Percentiles rank a stretch among this genome's conserved stretches.
phyloP scores from a whole-genome alignment of 2,888 invertebrate genomes.

The Perizoma flavofasciatum region DNA sequence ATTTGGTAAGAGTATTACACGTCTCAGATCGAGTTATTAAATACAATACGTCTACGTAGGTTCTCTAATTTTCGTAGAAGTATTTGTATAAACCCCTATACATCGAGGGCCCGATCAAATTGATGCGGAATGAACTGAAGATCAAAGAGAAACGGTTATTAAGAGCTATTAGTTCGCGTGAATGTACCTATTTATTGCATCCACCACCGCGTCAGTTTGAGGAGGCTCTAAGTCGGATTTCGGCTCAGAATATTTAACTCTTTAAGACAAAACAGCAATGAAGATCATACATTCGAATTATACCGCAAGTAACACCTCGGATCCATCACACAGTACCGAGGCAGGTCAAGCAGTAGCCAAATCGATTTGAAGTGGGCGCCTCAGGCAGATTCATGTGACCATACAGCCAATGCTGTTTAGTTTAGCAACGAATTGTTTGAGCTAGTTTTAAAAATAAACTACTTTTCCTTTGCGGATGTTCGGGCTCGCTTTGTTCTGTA shows the following conservation, averaged over 20 bases:
- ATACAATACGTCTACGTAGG: too few species aligned
- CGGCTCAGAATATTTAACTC: neutral
- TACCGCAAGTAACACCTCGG: slow-evolving; percentile 12
- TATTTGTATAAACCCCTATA: too few species aligned
- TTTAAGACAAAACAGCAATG: slow-evolving; percentile 16
- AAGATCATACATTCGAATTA: slow-evolving; percentile 5
- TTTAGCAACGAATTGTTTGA: slow-evolving; percentile 51
- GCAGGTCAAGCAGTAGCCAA: slow-evolving; percentile 59
- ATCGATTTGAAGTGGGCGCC: slow-evolving; percentile 60
- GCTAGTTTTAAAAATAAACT: slow-evolving; percentile 57
- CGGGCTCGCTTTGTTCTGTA: too few species aligned
- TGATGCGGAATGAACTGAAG: too few species aligned
- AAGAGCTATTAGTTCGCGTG: too few species aligned
- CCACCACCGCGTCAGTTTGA: too few species aligned
- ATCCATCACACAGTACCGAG: slow-evolving; percentile 32
- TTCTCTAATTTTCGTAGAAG: too few species aligned
- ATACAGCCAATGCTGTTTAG: slow-evolving; percentile 54
- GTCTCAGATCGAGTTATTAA: too few species aligned
- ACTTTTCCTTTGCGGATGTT: neutral
- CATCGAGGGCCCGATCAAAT: too few species aligned
- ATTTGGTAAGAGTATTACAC: too few species aligned
- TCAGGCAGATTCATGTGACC: slow-evolving; percentile 50
- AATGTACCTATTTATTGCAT: too few species aligned
- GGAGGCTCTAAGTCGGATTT: neutral
- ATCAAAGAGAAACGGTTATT: too few species aligned